Evolutionary conservation across 2,797 vertebrate genomes (phyloP).

Genomic region (Knipowitschia caucasica): DNA sequence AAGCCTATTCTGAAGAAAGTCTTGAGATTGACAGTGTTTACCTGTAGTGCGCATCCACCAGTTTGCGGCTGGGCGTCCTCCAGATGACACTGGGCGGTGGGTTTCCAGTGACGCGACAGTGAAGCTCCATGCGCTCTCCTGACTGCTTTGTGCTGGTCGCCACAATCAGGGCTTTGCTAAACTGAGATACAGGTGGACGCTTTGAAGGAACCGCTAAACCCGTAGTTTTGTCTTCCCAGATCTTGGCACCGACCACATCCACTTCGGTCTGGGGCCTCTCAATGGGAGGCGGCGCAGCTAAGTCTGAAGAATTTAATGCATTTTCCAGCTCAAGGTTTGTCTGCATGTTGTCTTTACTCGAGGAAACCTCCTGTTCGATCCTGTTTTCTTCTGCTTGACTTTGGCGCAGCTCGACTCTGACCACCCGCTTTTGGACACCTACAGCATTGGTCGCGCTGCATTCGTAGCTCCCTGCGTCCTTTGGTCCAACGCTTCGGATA

Average conservation of each 20-base stretch:
- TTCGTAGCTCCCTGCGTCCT: slow-evolving; percentile 84
- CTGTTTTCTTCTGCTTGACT: slow-evolving; percentile 14
- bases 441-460: slow-evolving; percentile 86
- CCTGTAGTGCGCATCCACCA: slow-evolving; percentile 87
- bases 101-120: slow-evolving; percentile 86
- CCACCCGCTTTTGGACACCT: slow-evolving; percentile 78
- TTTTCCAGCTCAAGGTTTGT: slow-evolving; percentile 22
- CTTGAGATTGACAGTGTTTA: slow-evolving; percentile 41
- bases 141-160: slow-evolving; percentile 78
- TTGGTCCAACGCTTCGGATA: slow-evolving; percentile 75
- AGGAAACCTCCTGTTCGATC: slow-evolving; percentile 31
- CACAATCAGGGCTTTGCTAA: slow-evolving; percentile 80
- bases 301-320: slow-evolving; percentile 19
- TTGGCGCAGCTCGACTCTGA: slow-evolving; percentile 71
- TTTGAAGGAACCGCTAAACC: slow-evolving; percentile 19
- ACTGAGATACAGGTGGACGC: slow-evolving; percentile 44
- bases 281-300: slow-evolving; percentile 14
- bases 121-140: slow-evolving; percentile 75
- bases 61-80: slow-evolving; percentile 85
- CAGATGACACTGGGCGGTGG: slow-evolving; percentile 87
- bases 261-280: slow-evolving; percentile 35
- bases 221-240: slow-evolving; percentile 33
- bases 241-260: slow-evolving; percentile 37
- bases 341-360: slow-evolving; percentile 34
- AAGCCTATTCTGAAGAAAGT: too few species aligned